Base-by-base conservation (phyloP, 1,140 invertebrate species). In the Procambarus clarkii region DNA sequence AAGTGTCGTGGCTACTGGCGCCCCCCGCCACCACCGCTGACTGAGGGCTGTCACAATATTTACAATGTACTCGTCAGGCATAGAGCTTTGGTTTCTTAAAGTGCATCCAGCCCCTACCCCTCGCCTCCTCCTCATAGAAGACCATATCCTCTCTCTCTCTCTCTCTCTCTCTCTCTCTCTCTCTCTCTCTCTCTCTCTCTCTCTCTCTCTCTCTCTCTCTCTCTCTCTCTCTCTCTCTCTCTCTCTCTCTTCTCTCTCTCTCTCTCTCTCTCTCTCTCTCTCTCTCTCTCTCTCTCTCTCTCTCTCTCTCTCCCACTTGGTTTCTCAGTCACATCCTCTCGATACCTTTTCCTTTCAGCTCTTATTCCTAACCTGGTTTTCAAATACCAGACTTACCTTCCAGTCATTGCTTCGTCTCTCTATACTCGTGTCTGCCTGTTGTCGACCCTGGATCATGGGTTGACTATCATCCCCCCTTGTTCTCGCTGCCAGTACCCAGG, bases 161-260 rank as follows among this genome's bases (percentile, higher is more conserved):
- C 45, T 79, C 78, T 79, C 78, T 79, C 78, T 79, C 78, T 79
- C 78, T 79, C 78, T 79, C 78, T 79, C 78, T 79, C 78, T 79
- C 78, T 79, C 78, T 79, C 78, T 79, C 78, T 79, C 77, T 50
- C 77, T 79, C 77, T 50, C 77, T 79, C 77, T 79, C 77, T 79
- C 77, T 79, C 77, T 79, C 77, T 79, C 77, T 79, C 77, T 79
- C 77, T 79, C 77, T 79, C 77, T 79, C 45, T 64, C 60, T 64
- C 60, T 64, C 60, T 2, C 60, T 69, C 15, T 69, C 60, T 18
- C 60, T 21, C 11, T 18, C 60, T 1, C 60, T 64, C n/a, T 54
- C 21, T 54, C 2, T 86, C 46, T 2, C 50, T 2, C 74, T 18
- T 48, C 13, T 45, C 71, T 45, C 58, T 74, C 21, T 44, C 64